These are phyloP conservation scores for Polydrusus tereticollis DNA, from an alignment of 2,888 invertebrate species.

Conservation along the genomic window DNA sequence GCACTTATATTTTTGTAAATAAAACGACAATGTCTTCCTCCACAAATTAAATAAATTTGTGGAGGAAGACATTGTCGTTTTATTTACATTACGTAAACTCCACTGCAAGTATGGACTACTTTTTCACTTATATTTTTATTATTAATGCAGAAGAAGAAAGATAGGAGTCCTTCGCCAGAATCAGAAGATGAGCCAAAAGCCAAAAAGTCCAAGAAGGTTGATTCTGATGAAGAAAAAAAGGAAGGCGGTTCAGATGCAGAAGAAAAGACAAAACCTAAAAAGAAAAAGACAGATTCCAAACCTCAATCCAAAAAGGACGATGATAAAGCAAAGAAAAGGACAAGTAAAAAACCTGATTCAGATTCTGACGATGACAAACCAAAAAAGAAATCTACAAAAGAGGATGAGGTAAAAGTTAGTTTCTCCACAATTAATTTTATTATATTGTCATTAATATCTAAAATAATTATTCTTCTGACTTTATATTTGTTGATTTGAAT, in stretches of 20 bases:
- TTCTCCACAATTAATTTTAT: too few relatives aligned
- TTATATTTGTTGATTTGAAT: too few relatives aligned
- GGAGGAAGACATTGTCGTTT: too few relatives aligned
- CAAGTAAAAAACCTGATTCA: slow-evolving; percentile 56
- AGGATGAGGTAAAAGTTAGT: slow-evolving; percentile 44
- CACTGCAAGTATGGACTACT: too few relatives aligned
- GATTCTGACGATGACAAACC: slow-evolving; percentile 58
- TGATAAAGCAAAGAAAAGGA: slow-evolving; percentile 61
- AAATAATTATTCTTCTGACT: too few relatives aligned
- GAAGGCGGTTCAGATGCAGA: slow-evolving; percentile 49
- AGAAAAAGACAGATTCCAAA: slow-evolving; percentile 47
- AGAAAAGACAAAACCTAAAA: slow-evolving; percentile 51
- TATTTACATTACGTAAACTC: too few relatives aligned
- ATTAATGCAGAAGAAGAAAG: slow-evolving; percentile 42
- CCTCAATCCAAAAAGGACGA: slow-evolving; percentile 47
- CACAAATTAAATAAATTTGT: too few relatives aligned
- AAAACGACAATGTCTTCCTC: too few relatives aligned
- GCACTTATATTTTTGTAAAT: too few relatives aligned
- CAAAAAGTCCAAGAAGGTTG: slow-evolving; percentile 48
- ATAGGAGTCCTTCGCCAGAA: slow-evolving; percentile 51
- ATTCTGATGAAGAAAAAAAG: slow-evolving; percentile 52
- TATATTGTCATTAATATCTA: too few relatives aligned
- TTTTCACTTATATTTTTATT: not conserved
- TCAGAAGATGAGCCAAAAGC: slow-evolving; percentile 53
- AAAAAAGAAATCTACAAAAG: slow-evolving; percentile 47